Evolutionary conservation across 2,113 vertebrate genomes (phyloP).

Genomic region (Oxygymnocypris stewartii): DNA sequence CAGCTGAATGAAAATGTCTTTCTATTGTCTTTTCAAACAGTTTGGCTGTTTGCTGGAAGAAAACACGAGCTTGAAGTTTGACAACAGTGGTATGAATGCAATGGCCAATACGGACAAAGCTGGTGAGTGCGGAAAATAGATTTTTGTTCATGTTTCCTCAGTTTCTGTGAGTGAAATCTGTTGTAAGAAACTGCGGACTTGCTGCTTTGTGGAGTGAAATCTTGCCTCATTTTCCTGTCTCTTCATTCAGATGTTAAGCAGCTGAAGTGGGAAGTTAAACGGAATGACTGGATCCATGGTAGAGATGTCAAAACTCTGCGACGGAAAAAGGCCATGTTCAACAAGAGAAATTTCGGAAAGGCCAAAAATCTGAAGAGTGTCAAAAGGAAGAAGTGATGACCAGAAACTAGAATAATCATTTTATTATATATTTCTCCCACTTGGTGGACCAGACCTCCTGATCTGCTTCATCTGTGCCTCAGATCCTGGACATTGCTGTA

Average conservation of each 20-base stretch:
- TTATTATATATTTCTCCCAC: slow-evolving; percentile 47
- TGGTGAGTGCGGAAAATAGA: slow-evolving; percentile 76
- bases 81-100: slow-evolving; percentile 86
- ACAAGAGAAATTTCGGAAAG: slow-evolving; percentile 72
- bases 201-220: not conserved
- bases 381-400: slow-evolving; percentile 64
- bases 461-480: slow-evolving; percentile 69
- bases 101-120: slow-evolving; percentile 93
- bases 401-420: slow-evolving; percentile 2
- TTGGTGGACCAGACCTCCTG: slow-evolving; percentile 73
- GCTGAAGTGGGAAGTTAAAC: slow-evolving; percentile 89
- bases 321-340: slow-evolving; percentile 84
- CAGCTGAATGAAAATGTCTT: not conserved
- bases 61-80: slow-evolving; percentile 86
- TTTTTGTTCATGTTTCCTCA: not conserved
- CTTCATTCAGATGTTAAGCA: slow-evolving; percentile 84
- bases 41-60: slow-evolving; percentile 93
- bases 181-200: not conserved
- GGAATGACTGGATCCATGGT: slow-evolving; percentile 88
- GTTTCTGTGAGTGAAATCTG: not conserved
- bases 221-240: slow-evolving; percentile 42
- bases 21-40: slow-evolving; percentile 74
- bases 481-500: not conserved
- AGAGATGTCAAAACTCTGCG: slow-evolving; percentile 88
- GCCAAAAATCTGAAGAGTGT: slow-evolving; percentile 59